Evolutionary conservation across 2,797 vertebrate genomes (phyloP).

Genomic region (Microchirus variegatus): DNA sequence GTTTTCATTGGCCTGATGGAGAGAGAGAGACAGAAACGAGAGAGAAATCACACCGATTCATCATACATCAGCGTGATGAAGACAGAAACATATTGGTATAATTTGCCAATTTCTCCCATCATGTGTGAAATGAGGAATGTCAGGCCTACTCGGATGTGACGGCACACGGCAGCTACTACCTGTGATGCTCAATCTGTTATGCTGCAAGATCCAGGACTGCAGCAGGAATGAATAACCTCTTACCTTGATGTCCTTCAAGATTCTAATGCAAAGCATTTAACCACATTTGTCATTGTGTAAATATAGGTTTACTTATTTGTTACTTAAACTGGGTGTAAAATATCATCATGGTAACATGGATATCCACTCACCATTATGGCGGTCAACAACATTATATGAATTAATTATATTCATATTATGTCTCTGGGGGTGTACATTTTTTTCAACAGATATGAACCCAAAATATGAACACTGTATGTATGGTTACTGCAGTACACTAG

Average conservation of each 20-base stretch:
- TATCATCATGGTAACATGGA: constrained; percentile 15
- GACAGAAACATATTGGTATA: constrained; percentile 56
- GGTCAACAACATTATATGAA: neutral
- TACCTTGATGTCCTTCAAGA: constrained; percentile 43
- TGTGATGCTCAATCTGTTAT: constrained; percentile 65
- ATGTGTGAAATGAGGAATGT: constrained; percentile 71
- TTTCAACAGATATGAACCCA: too few species aligned
- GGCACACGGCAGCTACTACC: constrained; percentile 65
- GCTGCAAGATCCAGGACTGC: constrained; percentile 36
- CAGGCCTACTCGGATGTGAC: constrained; percentile 59
- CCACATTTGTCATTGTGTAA: constrained; percentile 14
- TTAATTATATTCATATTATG: too few species aligned
- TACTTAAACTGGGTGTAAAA: constrained; percentile 6
- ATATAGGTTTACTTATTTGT: constrained; percentile 3
- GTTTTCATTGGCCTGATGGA: constrained; percentile 95
- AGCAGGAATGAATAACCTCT: constrained; percentile 63
- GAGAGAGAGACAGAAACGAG: constrained; percentile 35
- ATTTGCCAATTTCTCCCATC: constrained; percentile 60
- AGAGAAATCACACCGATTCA: constrained; percentile 54
- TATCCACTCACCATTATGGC: constrained; percentile 3
- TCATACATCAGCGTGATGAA: constrained; percentile 53
- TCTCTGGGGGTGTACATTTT: too few species aligned
- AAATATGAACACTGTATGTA: too few species aligned
- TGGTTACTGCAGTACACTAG: too few species aligned
- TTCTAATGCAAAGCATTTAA: constrained; percentile 37